Base-by-base conservation (phyloP, 1,140 invertebrate species). In the Neelides sp. region DNA sequence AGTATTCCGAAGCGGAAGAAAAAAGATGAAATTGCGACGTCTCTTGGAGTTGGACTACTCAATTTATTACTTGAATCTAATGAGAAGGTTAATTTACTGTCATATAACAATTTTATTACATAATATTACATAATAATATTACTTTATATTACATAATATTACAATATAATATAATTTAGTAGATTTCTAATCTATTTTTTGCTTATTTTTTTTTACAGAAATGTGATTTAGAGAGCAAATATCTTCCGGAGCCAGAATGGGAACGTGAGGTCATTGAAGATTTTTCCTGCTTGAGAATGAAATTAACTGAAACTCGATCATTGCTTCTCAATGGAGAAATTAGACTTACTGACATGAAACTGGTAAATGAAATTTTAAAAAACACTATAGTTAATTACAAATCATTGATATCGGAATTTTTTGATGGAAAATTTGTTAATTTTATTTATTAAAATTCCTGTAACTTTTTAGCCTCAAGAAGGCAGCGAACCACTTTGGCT, bases 381-480 rank as follows among this genome's bases (percentile, higher is more conserved):
- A 39, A 19, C 36, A 39, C 8, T 34, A 39, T 7, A 12, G 36
- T 19, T 39, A 7, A 39, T 12, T 12, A 39, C 5, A 39, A 34
- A 34, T 10, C 30, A 15, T 10, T 10, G 30, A 34, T 10, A 15
- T n/a, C n/a, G n/a, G n/a, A n/a, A n/a, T 34, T 10, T 8, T 34
- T 10, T 10, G 30, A 34, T 39, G 19, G 4, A 26, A 44, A 10
- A 44, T 44, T n/a, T n/a, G 22, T 7, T 10, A 23, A 27, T 13
- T 17, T 44, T 44, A 8, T 5, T 19, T 44, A 10, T 24, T 12
- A 23, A 46, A 8, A 5, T n/a, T 15, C 20, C 4, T 15, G 17
- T 30, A 44, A 48, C 35, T 28, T 42, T 42, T 35, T 15, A 55
- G 53, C 46, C 48, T 13, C 17, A 35, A 44, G 52, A 27, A 22